Conservation (phyloP, 37 sponge, comb jelly and placozoan species). For the Bolinopsis microptera region DNA sequence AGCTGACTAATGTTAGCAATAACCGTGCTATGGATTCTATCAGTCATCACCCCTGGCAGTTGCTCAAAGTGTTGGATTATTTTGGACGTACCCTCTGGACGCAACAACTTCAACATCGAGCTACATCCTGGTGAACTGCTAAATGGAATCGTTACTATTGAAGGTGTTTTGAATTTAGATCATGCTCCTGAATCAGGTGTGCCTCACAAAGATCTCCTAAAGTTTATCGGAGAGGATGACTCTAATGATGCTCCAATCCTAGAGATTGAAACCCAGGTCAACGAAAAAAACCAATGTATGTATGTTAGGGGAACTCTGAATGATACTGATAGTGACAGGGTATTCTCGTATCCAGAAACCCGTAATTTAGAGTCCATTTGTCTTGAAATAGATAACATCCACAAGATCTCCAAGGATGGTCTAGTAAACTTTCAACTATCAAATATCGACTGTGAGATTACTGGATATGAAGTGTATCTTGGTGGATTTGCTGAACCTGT, state of each 20-base stretch:
- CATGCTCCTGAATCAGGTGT: not conserved
- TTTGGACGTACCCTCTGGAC: not conserved
- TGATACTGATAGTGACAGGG: too few relatives aligned
- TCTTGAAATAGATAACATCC: too few relatives aligned
- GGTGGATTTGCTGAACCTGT: not conserved
- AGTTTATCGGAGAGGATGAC: not conserved
- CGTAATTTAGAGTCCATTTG: too few relatives aligned
- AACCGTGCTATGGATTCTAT: not conserved
- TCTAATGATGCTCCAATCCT: not conserved
- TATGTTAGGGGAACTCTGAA: too few relatives aligned
- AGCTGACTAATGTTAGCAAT: not conserved
- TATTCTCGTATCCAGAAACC: too few relatives aligned
- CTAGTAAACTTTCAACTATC: too few relatives aligned
- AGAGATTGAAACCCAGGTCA: not conserved
- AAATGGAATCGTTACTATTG: not conserved
- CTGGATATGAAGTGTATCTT: not conserved
- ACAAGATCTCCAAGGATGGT: too few relatives aligned
- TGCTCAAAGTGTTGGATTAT: not conserved
- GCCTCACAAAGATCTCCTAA: not conserved
- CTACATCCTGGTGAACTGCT: not conserved
- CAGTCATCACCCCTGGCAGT: not conserved
- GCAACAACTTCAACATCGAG: not conserved
- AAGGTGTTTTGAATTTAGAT: not conserved
- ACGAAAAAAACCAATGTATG: not conserved
- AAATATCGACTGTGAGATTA: not conserved